Percentiles rank a stretch among this genome's conserved stretches.
Conservation (phyloP, 2,888 invertebrate species). For the Acanthosepion pharaonis region DNA sequence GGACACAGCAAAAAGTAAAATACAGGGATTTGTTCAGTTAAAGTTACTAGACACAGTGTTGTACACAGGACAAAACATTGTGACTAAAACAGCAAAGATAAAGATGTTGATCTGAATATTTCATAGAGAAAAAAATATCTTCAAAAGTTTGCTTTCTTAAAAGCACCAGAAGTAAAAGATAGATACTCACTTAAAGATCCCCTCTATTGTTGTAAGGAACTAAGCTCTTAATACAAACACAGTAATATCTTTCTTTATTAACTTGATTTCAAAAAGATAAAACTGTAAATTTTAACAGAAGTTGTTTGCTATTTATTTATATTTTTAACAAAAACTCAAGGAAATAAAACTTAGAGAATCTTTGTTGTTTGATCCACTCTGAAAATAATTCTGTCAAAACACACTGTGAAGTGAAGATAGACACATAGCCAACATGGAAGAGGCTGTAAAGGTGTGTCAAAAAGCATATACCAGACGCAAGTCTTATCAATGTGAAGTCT, state of each 20-base stretch:
- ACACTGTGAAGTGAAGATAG: not conserved
- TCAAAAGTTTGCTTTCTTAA: too few relatives aligned
- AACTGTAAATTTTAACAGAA: not conserved
- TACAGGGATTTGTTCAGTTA: too few relatives aligned
- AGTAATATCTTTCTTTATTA: not conserved
- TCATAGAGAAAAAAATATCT: not conserved
- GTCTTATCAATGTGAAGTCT: not conserved
- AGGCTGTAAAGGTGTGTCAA: not conserved
- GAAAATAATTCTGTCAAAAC: too few relatives aligned
- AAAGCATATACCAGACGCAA: not conserved
- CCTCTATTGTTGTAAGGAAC: too few relatives aligned
- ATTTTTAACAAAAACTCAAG: too few relatives aligned
- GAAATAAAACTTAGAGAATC: not conserved
- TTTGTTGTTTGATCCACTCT: not conserved
- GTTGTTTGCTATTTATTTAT: not conserved
- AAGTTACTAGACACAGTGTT: not conserved
- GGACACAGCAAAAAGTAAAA: too few relatives aligned
- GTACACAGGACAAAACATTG: not conserved
- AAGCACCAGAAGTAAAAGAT: too few relatives aligned
- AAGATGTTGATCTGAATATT: not conserved
- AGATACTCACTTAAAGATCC: not conserved
- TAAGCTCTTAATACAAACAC: not conserved
- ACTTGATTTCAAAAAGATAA: not conserved
- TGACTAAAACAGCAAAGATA: not conserved
- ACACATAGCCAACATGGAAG: not conserved